Percentiles rank a stretch among this genome's conserved stretches.
phyloP scores from a whole-genome alignment of 2,888 invertebrate species.

The Oeneis ivallda region DNA sequence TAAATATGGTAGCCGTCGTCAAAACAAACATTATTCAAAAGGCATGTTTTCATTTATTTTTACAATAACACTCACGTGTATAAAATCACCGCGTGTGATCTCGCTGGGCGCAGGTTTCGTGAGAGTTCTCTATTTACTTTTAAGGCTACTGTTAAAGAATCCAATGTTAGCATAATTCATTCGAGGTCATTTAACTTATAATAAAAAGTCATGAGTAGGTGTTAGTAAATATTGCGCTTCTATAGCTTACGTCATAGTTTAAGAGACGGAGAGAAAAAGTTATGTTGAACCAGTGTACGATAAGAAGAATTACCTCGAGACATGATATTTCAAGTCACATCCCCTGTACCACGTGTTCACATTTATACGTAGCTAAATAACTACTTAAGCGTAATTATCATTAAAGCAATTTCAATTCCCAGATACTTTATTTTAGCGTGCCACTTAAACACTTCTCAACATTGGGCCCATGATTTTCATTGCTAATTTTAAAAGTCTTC shows the following conservation, averaged over 20 bases:
- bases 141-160: conserved; percentile 36
- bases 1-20: conserved; percentile 68
- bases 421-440: no score
- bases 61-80: conserved; percentile 66
- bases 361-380: no score
- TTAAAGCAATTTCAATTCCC: no score
- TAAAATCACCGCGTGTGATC: conserved; percentile 64
- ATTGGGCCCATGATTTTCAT: no score
- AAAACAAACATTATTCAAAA: conserved; percentile 77
- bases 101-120: conserved; percentile 56
- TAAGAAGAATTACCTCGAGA: no score
- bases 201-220: conserved; percentile 32
- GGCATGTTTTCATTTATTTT: conserved; percentile 71
- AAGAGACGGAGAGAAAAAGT: not conserved
- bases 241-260: conserved; percentile 5
- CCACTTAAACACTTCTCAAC: no score
- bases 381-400: no score
- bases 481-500: no score
- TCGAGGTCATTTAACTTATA: conserved; percentile 34
- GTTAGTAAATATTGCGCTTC: conserved; percentile 37
- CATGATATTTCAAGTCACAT: no score
- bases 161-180: conserved; percentile 38
- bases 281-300: no score
- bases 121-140: conserved; percentile 59
- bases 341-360: no score